Evolutionary conservation across 1,140 invertebrate genomes (phyloP), one percentile per base, ranked within the genome.

Genomic region (Melipona quadrifasciata): DNA sequence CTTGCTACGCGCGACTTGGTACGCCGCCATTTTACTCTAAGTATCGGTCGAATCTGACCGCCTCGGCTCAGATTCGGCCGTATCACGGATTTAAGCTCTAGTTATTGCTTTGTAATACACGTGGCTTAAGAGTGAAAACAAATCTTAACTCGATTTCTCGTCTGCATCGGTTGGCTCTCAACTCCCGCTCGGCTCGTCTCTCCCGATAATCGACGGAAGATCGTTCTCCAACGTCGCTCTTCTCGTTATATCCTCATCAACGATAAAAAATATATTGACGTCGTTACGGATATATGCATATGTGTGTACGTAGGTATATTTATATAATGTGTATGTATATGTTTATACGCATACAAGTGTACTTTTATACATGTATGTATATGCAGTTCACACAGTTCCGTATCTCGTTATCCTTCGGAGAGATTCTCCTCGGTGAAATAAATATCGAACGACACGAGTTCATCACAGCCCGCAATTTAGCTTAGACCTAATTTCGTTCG

Each of bases 71-170:
- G 87, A 85, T 82, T 88, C 91, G 87, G 85, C 84, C 86, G 68
- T 93, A 93, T 93, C 92, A 91, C 92, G 90, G 88, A 90, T 93
- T 93, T 93, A 93, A 93, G 90, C 91, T 93, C 92, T 93, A 93
- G 90, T 93, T 93, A 93, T 93, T 93, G 92, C 92, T 93, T 91
- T 86, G 88, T 92, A 90, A 93, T 92, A 92, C 92, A 93, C 92
- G 92, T 93, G 74, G 75, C 88, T 90, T 86, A 92, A 93, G 67
- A 6, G 89, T 85, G 81, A 89, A 88, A 91, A 85, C 24, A 90
- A 92, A 75, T 79, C 58, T 78, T 85, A 84, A 82, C 74, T 68
- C 12, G 68, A 67, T 12, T n/a, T n/a, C 47, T 64, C 39, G 75
- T 65, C 84, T 61, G 68, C 57, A 24, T 57, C n/a, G n/a, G n/a